Evolutionary conservation across 2,797 vertebrate genomes (phyloP), one percentile per base, ranked within the genome.

Genomic region (Morus bassanus): DNA sequence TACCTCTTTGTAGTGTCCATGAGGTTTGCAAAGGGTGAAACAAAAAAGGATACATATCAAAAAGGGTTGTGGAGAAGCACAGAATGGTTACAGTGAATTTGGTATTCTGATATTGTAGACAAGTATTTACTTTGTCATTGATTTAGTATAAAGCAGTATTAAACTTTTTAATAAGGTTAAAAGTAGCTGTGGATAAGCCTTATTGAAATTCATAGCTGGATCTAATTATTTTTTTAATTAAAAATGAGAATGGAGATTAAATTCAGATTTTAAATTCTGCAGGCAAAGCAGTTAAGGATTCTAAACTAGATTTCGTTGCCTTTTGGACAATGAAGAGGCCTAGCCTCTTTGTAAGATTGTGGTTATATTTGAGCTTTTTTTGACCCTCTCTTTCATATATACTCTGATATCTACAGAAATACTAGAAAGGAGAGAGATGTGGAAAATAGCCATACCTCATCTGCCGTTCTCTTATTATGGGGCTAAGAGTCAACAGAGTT

Each of bases 151-250:
- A 78, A 60, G 45, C n/a, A 54, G 8, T 59, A 64, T 77, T 61
- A 68, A 48, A 11, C 17, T 81, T 92, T 69, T 77, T 22, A 84
- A 43, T 43, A 63, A 83, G 41, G 61, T 63, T 53, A 31, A 60
- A 75, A 63, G 64, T 82, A 82, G 53, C 43, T 41, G 24, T 50
- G 75, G 39, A 53, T 73, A 59, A 88, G 35, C 18, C 22, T 82
- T 73, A 69, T 19, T 68, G 56, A 93, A 77, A 85, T 78, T 82
- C 56, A 56, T 74, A 82, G 41, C 65, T 68, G 27, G 18, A 68
- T 48, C 70, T 63, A 72, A 70, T 92, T 82, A 46, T 68, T 75
- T 92, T 74, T 87, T 84, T 76, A 91, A 81, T 91, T 81, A 88
- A 85, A 80, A 85, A 53, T 57, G n/a, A 72, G 64, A 77, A 77